Base-by-base conservation (phyloP, 2,888 invertebrate genomes). In the Dione juno region DNA sequence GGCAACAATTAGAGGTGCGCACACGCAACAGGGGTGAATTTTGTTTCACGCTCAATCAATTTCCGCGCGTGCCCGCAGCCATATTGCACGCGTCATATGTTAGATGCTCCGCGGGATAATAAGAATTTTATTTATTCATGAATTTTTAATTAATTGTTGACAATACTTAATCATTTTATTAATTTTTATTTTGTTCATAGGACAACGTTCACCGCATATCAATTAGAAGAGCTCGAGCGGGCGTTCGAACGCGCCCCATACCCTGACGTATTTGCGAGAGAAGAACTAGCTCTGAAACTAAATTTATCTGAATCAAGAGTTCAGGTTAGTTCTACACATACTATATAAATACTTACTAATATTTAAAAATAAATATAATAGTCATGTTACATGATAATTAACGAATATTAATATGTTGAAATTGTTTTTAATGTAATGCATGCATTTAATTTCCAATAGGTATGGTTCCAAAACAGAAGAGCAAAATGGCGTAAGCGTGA, bases 231-330 rank as follows among this genome's bases (percentile, higher is more conserved):
- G 82, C 88, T 99, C 81, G 99, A 99, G 85, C 94, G 98, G 58
- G 98, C 98, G 0, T 99, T 99, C 83, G 98, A 99, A 85, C 94
- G 98, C 45, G 99, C 98, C 0, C 99, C 99, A 0, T 99, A 99
- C 83, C 99, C 99, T 0, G 99, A 99, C 86, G 98, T 99, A 0
- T 98, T 98, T 83, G 98, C 98, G 1, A 94, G 99, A 70, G 98
- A 99, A 86, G 98, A 98, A 85, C 92, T 99, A 70, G 99, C 99
- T 64, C 94, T 98, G 54, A 97, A 98, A 85, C 94, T 99, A 67
- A 97, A 96, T 81, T 94, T 99, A 35, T 98, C 97, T 79, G 99
- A 99, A 89, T 93, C 93, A 83, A 86, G 93, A 84, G 93, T 93
- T 75, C 93, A 93, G 88, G 93, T 93, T 80, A 35, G 76, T 77